phyloP scores from a whole-genome alignment of 2,113 vertebrate species.

The Percopsis transmontana region DNA sequence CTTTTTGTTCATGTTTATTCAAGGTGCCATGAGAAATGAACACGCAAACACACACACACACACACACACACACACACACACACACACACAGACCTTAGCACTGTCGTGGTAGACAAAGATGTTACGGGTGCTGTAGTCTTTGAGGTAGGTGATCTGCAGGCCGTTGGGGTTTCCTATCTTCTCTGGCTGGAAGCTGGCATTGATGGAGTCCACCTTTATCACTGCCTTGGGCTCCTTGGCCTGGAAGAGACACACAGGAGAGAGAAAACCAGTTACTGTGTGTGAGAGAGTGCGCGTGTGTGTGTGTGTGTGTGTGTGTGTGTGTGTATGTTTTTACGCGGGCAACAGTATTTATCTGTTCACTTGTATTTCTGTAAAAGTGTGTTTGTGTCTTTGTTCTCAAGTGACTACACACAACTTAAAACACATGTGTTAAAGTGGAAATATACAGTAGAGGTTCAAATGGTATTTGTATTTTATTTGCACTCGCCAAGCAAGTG shows the following conservation, averaged over 20 bases:
- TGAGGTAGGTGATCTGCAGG: slow-evolving; percentile 90
- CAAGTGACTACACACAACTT: no score
- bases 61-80: slow-evolving; percentile 14
- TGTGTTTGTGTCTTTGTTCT: background rate
- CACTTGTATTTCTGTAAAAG: no score
- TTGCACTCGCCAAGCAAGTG: no score
- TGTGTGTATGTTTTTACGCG: no score
- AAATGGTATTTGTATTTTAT: no score
- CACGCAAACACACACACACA: slow-evolving; percentile 10
- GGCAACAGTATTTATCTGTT: no score
- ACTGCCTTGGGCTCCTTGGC: slow-evolving; percentile 88
- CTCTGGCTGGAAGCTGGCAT: slow-evolving; percentile 88
- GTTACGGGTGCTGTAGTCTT: slow-evolving; percentile 91
- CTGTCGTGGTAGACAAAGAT: slow-evolving; percentile 88
- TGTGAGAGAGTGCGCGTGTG: background rate
- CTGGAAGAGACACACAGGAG: slow-evolving; percentile 58
- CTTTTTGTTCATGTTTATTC: no score
- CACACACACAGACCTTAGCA: slow-evolving; percentile 77
- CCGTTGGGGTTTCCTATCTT: slow-evolving; percentile 87
- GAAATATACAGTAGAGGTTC: no score
- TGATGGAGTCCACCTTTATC: slow-evolving; percentile 87
- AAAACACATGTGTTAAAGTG: no score
- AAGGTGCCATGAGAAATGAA: no score
- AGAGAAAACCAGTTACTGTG: background rate
- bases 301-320: no score